These are phyloP conservation scores for Tiaroga cobitis DNA, from an alignment of 2,797 vertebrate species.

Conservation along the genomic window DNA sequence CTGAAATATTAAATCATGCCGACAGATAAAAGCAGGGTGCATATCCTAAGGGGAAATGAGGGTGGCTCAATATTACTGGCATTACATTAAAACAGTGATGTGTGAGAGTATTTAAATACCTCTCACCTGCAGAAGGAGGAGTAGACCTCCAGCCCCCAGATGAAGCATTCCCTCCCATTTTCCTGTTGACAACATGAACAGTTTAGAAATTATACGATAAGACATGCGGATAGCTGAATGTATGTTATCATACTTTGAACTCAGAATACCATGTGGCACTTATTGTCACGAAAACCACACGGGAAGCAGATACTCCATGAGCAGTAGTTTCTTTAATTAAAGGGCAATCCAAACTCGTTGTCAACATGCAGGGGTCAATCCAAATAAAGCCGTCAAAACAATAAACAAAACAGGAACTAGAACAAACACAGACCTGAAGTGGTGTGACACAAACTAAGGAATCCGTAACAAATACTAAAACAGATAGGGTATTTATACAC, in stretches of 20 bases:
- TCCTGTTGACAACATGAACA: constrained; percentile 75
- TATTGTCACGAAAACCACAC: too few species aligned
- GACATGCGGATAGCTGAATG: background rate
- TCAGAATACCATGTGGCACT: background rate
- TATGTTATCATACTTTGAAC: background rate
- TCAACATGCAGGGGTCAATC: too few species aligned
- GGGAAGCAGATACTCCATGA: too few species aligned
- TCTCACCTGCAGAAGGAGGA: constrained; percentile 92
- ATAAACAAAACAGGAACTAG: too few species aligned
- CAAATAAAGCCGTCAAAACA: too few species aligned
- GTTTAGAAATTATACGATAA: background rate
- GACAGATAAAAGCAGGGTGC: background rate
- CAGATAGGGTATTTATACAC: too few species aligned
- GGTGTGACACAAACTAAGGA: too few species aligned
- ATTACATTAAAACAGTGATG: background rate
- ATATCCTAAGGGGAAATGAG: background rate
- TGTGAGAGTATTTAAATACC: constrained; percentile 37
- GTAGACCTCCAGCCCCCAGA: constrained; percentile 90
- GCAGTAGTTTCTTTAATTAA: too few species aligned
- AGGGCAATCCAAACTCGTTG: too few species aligned
- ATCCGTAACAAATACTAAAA: too few species aligned
- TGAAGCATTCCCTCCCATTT: constrained; percentile 83
- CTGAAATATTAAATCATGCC: background rate
- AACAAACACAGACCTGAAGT: too few species aligned
- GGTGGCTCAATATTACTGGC: background rate